These are phyloP conservation scores for Drosophila ironensis DNA, from an alignment of 1,140 invertebrate species.

Conservation along the genomic window DNA sequence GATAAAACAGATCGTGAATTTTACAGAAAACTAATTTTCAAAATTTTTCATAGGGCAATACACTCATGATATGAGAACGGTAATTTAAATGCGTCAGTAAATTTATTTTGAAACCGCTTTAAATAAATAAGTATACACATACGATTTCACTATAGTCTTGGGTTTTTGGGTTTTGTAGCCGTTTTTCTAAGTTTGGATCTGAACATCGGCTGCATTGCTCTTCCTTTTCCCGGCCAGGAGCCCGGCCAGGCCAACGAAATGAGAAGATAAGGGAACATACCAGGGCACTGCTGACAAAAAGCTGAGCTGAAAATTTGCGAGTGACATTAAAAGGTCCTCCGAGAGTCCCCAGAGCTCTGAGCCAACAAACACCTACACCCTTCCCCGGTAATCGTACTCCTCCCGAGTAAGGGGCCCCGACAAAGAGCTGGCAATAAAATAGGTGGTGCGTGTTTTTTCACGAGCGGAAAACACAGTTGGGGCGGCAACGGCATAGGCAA, in stretches of 20 bases:
- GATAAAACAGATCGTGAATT: no score
- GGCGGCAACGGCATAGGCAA: constrained; percentile 18
- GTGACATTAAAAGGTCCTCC: constrained; percentile 61
- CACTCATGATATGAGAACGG: no score
- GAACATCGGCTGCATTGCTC: no score
- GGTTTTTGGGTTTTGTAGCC: no score
- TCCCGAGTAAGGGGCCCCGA: constrained; percentile 12
- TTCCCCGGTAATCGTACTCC: background rate
- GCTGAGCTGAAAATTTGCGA: constrained; percentile 47
- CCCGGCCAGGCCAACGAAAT: constrained; percentile 22
- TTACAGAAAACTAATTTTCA: no score
- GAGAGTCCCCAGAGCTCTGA: constrained; percentile 37
- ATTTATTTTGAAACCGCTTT: no score
- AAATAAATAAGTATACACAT: no score
- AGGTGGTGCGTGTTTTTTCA: constrained; percentile 5
- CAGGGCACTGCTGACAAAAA: background rate
- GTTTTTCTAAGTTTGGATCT: no score
- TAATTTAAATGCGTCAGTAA: no score
- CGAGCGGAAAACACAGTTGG: constrained; percentile 21
- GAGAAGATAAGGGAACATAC: constrained; percentile 22
- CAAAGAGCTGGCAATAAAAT: constrained; percentile 26
- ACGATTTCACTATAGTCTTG: no score
- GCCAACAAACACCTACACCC: constrained; percentile 2
- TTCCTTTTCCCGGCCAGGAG: background rate
- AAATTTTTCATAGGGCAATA: no score